Conservation (phyloP, 2,888 invertebrate genomes). For the Hyposoter dolosus region DNA sequence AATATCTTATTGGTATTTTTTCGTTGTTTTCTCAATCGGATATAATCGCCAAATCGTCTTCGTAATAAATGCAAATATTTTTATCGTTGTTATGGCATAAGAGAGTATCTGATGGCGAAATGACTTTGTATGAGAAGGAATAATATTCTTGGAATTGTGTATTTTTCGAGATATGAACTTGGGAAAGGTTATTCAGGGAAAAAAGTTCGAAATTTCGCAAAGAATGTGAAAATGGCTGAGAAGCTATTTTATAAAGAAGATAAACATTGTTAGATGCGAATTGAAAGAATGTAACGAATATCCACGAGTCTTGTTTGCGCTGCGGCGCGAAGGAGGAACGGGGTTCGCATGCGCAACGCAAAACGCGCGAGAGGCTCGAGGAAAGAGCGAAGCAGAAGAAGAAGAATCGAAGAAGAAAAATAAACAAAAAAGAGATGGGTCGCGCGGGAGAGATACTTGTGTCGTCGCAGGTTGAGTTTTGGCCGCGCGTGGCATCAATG, state of each 20-base stretch:
- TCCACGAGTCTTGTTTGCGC: constrained; percentile 22
- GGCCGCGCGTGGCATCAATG: constrained; percentile 62
- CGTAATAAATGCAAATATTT: not conserved
- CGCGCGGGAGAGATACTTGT: constrained; percentile 42
- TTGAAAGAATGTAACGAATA: not conserved
- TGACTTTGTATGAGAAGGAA: not conserved
- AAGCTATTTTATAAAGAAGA: not conserved
- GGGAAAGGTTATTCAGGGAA: not conserved
- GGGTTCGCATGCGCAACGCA: constrained; percentile 52
- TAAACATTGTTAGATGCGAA: not conserved
- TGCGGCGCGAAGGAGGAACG: constrained; percentile 28
- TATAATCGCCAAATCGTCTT: not conserved
- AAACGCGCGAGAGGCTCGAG: constrained; percentile 38
- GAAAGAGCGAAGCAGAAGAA: not conserved
- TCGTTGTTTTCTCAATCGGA: not conserved
- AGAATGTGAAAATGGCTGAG: not conserved
- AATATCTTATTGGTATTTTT: not conserved
- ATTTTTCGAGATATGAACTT: no score
- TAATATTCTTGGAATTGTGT: not conserved
- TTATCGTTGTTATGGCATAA: not conserved
- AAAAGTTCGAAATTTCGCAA: not conserved
- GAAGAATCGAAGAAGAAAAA: constrained; percentile 6
- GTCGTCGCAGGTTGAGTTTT: constrained; percentile 52
- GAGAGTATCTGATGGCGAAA: not conserved
- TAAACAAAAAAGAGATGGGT: constrained; percentile 14